Evolutionary conservation across 2,888 invertebrate species (phyloP), one percentile per base, ranked within the genome.

Genomic region (Neoascia interrupta): DNA sequence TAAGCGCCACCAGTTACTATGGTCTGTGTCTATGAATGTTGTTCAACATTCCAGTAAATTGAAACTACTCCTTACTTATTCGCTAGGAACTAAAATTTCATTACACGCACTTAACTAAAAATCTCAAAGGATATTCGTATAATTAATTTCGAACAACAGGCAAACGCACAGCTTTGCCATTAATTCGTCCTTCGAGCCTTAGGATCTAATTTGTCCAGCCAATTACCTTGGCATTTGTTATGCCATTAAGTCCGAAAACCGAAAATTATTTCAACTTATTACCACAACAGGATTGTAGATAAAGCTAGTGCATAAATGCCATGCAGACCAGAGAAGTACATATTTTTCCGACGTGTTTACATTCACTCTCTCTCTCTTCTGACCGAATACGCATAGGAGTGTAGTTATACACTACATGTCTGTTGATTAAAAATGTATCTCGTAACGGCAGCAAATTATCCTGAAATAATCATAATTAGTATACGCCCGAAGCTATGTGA

Each of bases 371-470:
- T n/a, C n/a, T n/a, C n/a, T n/a, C n/a, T n/a, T n/a, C n/a, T n/a
- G n/a, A 61, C 73, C 79, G 56, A n/a, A n/a, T n/a, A n/a, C n/a
- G n/a, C n/a, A n/a, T 73, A 66, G 66, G 41, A 51, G 66, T 68
- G 73, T 21, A 11, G 11, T 10, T n/a, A n/a, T 36, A 72, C 79
- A 73, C 43, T 36, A 72, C 79, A 73, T 37, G 73, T 73, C 73
- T 73, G 79, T 73, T 79, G 79, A 79, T 79, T 79, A 79, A 79
- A 79, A 79, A 79, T 79, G 79, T 79, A 79, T 79, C 73, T 79
- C 79, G 79, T 68, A 79, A 73, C 73, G 49, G 73, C 23, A 79
- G 73, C 79, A 79, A 79, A 79, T 79, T 73, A 79, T 79, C 79
- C 79, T 79, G 79, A 79, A 79, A 79, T 79, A 79, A 79, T 73